Evolutionary conservation across 2,888 invertebrate species (phyloP).

Genomic region (Clivina fossor): DNA sequence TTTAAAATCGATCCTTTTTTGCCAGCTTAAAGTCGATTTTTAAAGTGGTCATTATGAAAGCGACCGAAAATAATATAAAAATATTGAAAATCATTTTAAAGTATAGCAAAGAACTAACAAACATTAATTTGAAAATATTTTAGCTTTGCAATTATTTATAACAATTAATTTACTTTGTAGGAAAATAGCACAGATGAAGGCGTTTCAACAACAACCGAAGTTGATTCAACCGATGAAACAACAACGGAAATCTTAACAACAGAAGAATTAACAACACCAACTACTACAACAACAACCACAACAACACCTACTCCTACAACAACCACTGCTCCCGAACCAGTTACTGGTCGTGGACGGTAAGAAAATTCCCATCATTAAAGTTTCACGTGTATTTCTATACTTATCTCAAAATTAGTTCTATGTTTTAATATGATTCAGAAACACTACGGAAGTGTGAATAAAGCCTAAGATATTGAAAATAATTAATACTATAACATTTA

Average conservation of each 20-base stretch:
- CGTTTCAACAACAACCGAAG: conserved; percentile 45
- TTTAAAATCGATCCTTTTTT: no score
- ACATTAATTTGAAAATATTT: no score
- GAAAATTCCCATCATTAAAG: neutral
- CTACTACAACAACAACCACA: conserved; percentile 54
- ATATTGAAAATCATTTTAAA: no score
- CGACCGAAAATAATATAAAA: no score
- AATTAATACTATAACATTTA: conserved; percentile 29
- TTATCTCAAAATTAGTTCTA: no score
- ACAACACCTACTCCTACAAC: conserved; percentile 51
- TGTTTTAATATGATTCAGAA: no score
- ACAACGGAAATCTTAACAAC: conserved; percentile 57
- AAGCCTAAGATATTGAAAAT: neutral
- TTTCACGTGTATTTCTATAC: no score
- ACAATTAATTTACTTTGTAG: conserved; percentile 22
- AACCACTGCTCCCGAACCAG: conserved; percentile 20
- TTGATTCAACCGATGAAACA: conserved; percentile 47
- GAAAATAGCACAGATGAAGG: conserved; percentile 43
- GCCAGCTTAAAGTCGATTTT: no score
- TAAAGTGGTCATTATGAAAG: no score
- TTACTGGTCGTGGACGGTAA: conserved; percentile 15
- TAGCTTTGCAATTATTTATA: neutral
- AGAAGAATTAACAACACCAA: conserved; percentile 56
- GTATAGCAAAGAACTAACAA: no score
- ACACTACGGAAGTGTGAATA: neutral